A percentile compares a stretch with the other conserved stretches of the same genome.
These are phyloP conservation scores for Polydrusus tereticollis DNA, from an alignment of 2,888 invertebrate genomes.

Conservation along the genomic window DNA sequence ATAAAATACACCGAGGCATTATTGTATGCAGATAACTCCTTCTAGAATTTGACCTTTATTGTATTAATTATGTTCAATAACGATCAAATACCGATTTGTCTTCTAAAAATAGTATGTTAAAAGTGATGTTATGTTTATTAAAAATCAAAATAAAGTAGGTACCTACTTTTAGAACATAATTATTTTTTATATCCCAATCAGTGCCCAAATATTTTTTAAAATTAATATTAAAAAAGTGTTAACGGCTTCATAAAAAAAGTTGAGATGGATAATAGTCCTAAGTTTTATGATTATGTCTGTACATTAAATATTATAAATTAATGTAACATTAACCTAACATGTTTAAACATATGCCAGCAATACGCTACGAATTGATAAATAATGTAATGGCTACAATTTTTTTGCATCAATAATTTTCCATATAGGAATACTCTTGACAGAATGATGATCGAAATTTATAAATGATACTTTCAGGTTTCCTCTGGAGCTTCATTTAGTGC, in stretches of 20 bases:
- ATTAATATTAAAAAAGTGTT: neutral
- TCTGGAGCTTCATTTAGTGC: conserved; percentile 77
- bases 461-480: conserved; percentile 67
- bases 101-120: neutral
- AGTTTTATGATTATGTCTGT: neutral
- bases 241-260: neutral
- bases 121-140: neutral
- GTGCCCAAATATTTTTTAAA: neutral
- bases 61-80: too few species aligned
- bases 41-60: too few species aligned
- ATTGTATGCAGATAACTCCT: too few species aligned
- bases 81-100: too few species aligned
- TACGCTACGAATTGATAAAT: too few species aligned
- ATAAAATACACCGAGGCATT: too few species aligned
- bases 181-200: neutral
- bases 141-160: neutral
- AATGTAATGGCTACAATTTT: too few species aligned
- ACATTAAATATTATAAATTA: neutral
- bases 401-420: too few species aligned
- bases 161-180: neutral
- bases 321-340: too few species aligned
- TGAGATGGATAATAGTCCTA: neutral
- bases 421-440: too few species aligned
- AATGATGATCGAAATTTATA: neutral
- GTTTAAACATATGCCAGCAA: too few species aligned